Percentiles rank a stretch among this genome's conserved stretches.
Conservation (phyloP, 2,797 vertebrate species). For the Ctenosaura bakeri region DNA sequence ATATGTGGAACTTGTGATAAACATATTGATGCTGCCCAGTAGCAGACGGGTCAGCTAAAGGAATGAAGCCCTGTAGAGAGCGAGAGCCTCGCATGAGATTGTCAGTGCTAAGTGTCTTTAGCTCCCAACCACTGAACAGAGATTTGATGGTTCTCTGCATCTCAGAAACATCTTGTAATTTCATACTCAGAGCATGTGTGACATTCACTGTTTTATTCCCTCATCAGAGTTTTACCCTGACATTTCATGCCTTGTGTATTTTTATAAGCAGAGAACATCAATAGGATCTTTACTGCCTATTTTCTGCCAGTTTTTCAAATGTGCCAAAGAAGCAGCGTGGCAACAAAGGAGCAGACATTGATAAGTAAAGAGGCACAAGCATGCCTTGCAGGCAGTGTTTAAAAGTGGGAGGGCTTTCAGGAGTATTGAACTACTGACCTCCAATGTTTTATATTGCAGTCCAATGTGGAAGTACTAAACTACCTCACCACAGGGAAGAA, state of each 20-base stretch:
- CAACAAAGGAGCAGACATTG: constrained; percentile 35
- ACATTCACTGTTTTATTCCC: neutral
- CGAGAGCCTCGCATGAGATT: neutral
- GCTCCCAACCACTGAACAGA: neutral
- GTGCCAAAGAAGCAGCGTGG: constrained; percentile 9
- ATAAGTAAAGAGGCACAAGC: constrained; percentile 51
- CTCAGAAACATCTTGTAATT: neutral
- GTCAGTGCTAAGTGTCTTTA: neutral
- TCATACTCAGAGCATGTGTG: constrained; percentile 13
- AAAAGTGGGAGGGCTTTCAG: constrained; percentile 58
- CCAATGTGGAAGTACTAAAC: constrained; percentile 70
- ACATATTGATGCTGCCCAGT: constrained; percentile 4
- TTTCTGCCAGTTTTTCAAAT: constrained; percentile 36
- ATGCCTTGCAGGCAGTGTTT: constrained; percentile 35
- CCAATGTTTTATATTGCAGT: constrained; percentile 74
- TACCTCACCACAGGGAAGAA: constrained; percentile 80
- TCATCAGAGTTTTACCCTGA: constrained; percentile 23
- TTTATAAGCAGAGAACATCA: constrained; percentile 13
- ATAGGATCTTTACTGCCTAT: neutral
- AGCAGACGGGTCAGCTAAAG: constrained; percentile 6
- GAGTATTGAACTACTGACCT: constrained; percentile 71
- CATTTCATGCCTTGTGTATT: constrained; percentile 14
- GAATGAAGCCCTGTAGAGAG: neutral
- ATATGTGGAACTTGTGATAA: neutral
- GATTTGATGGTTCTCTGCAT: neutral